A percentile compares a stretch with the other conserved stretches of the same genome.
These are phyloP conservation scores for Podabrus alpinus DNA, from an alignment of 2,888 invertebrate genomes.

Conservation along the genomic window DNA sequence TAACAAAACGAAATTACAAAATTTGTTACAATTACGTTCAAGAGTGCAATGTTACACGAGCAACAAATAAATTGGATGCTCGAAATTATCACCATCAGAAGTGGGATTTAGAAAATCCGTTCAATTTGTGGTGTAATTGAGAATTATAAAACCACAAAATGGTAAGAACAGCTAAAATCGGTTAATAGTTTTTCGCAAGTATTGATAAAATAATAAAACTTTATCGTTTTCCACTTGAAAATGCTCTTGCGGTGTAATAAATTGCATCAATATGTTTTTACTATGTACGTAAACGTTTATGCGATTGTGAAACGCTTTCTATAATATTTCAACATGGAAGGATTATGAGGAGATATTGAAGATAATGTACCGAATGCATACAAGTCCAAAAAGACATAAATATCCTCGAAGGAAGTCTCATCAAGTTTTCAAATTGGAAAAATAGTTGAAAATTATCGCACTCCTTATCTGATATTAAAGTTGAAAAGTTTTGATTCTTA, in stretches of 20 bases:
- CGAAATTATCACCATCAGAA: not conserved
- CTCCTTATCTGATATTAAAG: not conserved
- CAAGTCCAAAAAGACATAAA: not conserved
- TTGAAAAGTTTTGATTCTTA: not conserved
- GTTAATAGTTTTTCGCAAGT: conserved; percentile 4
- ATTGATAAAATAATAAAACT: conserved; percentile 27
- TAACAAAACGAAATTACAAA: not conserved
- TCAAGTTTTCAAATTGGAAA: not conserved
- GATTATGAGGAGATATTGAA: not conserved
- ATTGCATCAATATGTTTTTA: conserved; percentile 35
- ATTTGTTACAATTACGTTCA: not conserved
- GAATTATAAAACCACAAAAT: not conserved
- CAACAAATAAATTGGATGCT: not conserved
- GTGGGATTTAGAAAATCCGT: not conserved
- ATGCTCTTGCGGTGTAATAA: conserved; percentile 31
- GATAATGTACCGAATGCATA: not conserved
- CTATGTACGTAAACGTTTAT: conserved; percentile 31
- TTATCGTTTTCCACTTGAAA: conserved; percentile 31
- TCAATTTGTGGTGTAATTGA: not conserved
- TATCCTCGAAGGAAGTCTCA: not conserved
- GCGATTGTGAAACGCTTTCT: conserved; percentile 6
- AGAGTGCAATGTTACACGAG: not conserved
- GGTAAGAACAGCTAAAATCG: not conserved
- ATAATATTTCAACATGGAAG: not conserved
- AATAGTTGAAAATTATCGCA: not conserved